Percentiles rank a stretch among this genome's conserved stretches.
Conservation (phyloP, 2,888 invertebrate genomes). For the Erebia ligea region DNA sequence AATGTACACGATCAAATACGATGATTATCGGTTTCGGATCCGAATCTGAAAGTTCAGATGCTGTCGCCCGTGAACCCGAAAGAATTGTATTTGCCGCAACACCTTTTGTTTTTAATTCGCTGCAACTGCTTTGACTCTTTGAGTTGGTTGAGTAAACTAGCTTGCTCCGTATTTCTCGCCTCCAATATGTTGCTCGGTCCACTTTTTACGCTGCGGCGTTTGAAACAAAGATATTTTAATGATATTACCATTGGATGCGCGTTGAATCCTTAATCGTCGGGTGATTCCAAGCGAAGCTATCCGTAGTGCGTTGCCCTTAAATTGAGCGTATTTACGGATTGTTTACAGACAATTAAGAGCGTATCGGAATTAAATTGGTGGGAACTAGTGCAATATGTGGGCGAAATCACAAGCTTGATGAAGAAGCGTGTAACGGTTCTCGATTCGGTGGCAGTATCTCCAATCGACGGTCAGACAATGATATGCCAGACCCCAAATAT, state of each 20-base stretch:
- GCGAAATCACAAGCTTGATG: conserved; percentile 79
- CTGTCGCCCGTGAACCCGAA: conserved; percentile 36
- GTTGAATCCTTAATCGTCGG: conserved; percentile 78
- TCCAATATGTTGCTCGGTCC: conserved; percentile 60
- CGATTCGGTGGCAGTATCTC: conserved; percentile 63
- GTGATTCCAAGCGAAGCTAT: conserved; percentile 63
- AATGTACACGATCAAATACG: conserved; percentile 76
- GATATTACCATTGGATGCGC: conserved; percentile 79
- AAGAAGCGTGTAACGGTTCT: conserved; percentile 70
- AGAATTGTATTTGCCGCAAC: conserved; percentile 51
- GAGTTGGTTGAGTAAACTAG: conserved; percentile 63
- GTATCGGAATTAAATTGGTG: conserved; percentile 66
- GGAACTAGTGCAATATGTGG: conserved; percentile 78
- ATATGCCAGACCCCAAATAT: conserved; percentile 11
- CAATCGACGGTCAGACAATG: conserved; percentile 59
- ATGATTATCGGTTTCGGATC: conserved; percentile 68
- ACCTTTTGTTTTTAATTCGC: conserved; percentile 40
- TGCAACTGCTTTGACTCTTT: conserved; percentile 45
- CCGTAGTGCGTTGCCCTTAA: conserved; percentile 77
- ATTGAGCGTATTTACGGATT: conserved; percentile 78
- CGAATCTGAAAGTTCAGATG: conserved; percentile 29
- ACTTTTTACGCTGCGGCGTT: conserved; percentile 77
- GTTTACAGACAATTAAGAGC: conserved; percentile 75
- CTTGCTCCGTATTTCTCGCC: conserved; percentile 76
- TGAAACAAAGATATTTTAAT: conserved; percentile 82